Percentiles rank a stretch among this genome's conserved stretches.
These are phyloP conservation scores for Abrostola triplasia DNA, from an alignment of 2,888 invertebrate species.

Conservation along the genomic window DNA sequence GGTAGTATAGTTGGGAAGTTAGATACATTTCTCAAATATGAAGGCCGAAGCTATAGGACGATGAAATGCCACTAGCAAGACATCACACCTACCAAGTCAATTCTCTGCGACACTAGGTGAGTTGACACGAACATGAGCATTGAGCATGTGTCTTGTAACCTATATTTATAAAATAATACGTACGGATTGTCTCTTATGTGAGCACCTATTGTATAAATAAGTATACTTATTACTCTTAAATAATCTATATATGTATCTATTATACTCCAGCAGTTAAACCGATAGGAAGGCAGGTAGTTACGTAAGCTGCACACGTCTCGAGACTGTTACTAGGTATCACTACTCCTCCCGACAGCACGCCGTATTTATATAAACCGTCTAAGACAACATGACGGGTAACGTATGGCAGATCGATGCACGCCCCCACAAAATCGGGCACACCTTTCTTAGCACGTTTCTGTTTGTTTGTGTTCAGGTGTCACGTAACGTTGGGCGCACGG, in stretches of 20 bases:
- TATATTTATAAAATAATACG: too few species aligned
- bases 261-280: background rate
- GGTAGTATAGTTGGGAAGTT: background rate
- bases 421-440: slow-evolving; percentile 58
- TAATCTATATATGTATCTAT: background rate
- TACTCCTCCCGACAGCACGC: background rate
- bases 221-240: too few species aligned
- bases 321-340: slow-evolving; percentile 3
- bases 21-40: background rate
- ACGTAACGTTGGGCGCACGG: slow-evolving; percentile 64
- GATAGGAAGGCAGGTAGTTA: background rate
- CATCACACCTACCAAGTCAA: too few species aligned
- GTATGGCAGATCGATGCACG: slow-evolving; percentile 36
- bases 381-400: slow-evolving; percentile 41
- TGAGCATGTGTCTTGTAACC: too few species aligned
- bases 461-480: slow-evolving; percentile 66
- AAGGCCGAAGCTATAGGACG: too few species aligned
- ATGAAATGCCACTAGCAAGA: too few species aligned
- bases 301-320: background rate
- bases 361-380: slow-evolving; percentile 26
- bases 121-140: too few species aligned
- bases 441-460: slow-evolving; percentile 62
- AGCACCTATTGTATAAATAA: too few species aligned
- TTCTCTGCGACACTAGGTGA: too few species aligned
- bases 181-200: too few species aligned